Base-by-base conservation (phyloP, 2,888 invertebrate species). In the Tetragonisca angustula region DNA sequence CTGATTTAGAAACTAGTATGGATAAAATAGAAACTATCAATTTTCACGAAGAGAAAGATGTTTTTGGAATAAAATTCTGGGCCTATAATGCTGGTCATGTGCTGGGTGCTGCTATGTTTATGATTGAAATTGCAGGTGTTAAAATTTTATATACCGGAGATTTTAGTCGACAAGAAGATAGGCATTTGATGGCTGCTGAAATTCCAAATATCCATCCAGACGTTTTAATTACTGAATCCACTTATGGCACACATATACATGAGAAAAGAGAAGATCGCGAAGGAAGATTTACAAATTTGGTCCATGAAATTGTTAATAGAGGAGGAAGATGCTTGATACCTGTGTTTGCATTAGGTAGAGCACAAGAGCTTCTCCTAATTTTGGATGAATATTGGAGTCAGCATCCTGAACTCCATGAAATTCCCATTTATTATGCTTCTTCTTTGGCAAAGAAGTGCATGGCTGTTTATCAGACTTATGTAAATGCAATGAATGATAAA, bases 61-160 rank as follows among this genome's bases (percentile, higher is more conserved):
- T 99, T 0, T 97, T 98, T 91, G 99, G 99, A 0, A 97, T 99
- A 0, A 97, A 98, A 91, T 99, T 99, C 95, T 99, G 99, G 98
- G 99, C 99, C 0, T 99, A 99, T 94, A 98, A 99, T 94, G 99
- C 99, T 0, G 99, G 99, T 0, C 99, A 99, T 95, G 99, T 99
- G 4, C 95, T 99, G 0, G 99, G 99, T 0, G 99, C 99, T 0
- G 99, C 99, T 76, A 99, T 99, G 99, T 99, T 99, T 94, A 99
- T 99, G 99, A 98, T 99, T 81, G 99, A 99, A 95, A 99, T 99
- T 72, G 99, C 99, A 52, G 99, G 99, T 21, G 99, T 99, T 2
- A 99, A 98, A 95, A 96, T 96, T 84, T 95, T 99, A 21, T 99
- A 99, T 94, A 99, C 99, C 0, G 99, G 99, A 0, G 99, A 99